Evolutionary conservation across 2,797 vertebrate genomes (phyloP), one percentile per base, ranked within the genome.

Genomic region (Liasis olivaceus): DNA sequence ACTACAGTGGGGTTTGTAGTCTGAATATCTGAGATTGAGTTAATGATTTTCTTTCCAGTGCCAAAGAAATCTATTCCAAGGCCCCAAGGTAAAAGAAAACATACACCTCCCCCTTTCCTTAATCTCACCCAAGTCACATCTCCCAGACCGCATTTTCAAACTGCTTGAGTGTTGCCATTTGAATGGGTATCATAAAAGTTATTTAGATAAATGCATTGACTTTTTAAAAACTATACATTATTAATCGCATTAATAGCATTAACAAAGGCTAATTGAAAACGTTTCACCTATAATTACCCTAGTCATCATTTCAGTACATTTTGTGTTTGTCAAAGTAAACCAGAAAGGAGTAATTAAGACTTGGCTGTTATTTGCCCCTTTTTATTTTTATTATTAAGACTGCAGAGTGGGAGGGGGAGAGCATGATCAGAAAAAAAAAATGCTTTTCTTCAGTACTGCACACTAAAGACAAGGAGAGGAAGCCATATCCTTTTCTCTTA

Each of bases 211-310:
- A 96, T 90, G 94, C 97, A 97, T 96, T 97, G 97, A 97, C 93
- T 88, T 95, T 84, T 90, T 51, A 97, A 97, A 97, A 96, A 96
- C 96, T 96, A 96, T 96, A 97, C 5, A 26, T 96, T 97, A 97
- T 97, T 97, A 96, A 98, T 97, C 95, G 97, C 96, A 97, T 97
- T 97, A 97, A 97, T 96, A 97, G 95, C 84, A 1, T 95, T 98
- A 97, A 97, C 96, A 97, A 97, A 97, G 94, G 95, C 95, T 97
- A 97, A 98, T 96, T 97, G 95, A 97, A 98, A 98, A 97, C 66
- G 94, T 95, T 95, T 97, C 96, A 91, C 96, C 96, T 97, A 93
- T 97, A 97, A 97, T 96, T 96, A 95, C 2, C 87, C 96, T 96
- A 96, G 96, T 91, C 94, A 96, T 97, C 47, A 66, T 96, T 97